A percentile compares a stretch with the other conserved stretches of the same genome.
Evolutionary conservation across 2,888 invertebrate genomes (phyloP).

Genomic region (Neocrepidodera transversa): DNA sequence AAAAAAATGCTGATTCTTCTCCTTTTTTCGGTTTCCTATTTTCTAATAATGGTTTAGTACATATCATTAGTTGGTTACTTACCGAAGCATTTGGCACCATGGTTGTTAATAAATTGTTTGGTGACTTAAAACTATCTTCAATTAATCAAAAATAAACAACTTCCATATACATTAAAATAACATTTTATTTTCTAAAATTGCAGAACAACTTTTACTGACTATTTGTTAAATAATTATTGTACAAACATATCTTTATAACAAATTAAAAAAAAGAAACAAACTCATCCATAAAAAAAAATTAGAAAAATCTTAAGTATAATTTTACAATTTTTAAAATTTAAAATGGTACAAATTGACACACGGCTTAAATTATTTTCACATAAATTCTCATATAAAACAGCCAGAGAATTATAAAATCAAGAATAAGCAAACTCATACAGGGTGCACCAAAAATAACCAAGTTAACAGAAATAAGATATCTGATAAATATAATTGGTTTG

Average conservation of each 20-base stretch:
- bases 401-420: constrained; percentile 17
- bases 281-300: constrained; percentile 21
- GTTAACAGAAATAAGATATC: too few species aligned
- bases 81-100: too few species aligned
- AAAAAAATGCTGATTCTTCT: too few species aligned
- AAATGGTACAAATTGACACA: constrained; percentile 24
- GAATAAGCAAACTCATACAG: constrained; percentile 14
- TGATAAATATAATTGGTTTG: too few species aligned
- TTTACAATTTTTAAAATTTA: constrained; percentile 28
- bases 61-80: too few species aligned
- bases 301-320: constrained; percentile 25
- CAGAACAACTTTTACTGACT: constrained; percentile 46
- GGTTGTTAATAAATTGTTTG: too few species aligned
- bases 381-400: constrained; percentile 12
- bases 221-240: constrained; percentile 40
- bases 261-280: constrained; percentile 32
- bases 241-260: constrained; percentile 35
- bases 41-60: too few species aligned
- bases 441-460: constrained; percentile 17
- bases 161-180: constrained; percentile 43
- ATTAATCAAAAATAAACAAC: too few species aligned
- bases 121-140: too few species aligned
- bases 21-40: too few species aligned
- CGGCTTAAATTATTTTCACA: constrained; percentile 12
- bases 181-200: constrained; percentile 49